Evolutionary conservation across 2,113 vertebrate genomes (phyloP).

Genomic region (Semnornis frantzii): DNA sequence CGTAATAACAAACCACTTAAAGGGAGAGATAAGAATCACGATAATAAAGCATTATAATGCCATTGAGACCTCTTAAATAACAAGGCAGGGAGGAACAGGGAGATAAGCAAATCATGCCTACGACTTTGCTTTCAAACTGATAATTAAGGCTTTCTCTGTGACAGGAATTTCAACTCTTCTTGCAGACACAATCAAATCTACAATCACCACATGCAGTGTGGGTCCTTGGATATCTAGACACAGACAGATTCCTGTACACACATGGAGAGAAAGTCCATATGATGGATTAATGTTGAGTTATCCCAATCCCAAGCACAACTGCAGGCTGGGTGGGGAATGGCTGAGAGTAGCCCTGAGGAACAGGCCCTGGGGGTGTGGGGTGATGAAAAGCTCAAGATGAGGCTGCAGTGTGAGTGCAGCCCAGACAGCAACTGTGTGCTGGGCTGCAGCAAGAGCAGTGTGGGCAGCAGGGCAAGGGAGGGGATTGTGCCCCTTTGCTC

Average conservation of each 20-base stretch:
- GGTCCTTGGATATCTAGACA: neutral
- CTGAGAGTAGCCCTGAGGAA: no score
- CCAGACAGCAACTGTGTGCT: no score
- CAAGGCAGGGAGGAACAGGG: accelerated
- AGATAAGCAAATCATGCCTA: neutral
- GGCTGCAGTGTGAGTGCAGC: no score
- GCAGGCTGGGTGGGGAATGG: no score
- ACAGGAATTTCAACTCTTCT: neutral
- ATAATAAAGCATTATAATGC: neutral
- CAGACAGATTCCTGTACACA: neutral
- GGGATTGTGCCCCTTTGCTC: no score
- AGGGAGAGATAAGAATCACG: neutral
- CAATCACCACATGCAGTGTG: neutral
- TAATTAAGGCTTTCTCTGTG: neutral
- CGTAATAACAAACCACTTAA: neutral
- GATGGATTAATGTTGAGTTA: neutral
- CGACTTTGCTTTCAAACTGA: neutral
- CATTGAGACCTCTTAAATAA: neutral
- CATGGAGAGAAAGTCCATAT: neutral
- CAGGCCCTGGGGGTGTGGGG: no score
- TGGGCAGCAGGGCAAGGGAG: no score
- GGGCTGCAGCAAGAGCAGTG: no score
- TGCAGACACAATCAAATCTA: neutral
- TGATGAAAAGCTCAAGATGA: no score
- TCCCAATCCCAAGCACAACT: no score